Evolutionary conservation across 2,113 vertebrate species (phyloP), one percentile per base, ranked within the genome.

Genomic region (Xenotilapia longispinis): DNA sequence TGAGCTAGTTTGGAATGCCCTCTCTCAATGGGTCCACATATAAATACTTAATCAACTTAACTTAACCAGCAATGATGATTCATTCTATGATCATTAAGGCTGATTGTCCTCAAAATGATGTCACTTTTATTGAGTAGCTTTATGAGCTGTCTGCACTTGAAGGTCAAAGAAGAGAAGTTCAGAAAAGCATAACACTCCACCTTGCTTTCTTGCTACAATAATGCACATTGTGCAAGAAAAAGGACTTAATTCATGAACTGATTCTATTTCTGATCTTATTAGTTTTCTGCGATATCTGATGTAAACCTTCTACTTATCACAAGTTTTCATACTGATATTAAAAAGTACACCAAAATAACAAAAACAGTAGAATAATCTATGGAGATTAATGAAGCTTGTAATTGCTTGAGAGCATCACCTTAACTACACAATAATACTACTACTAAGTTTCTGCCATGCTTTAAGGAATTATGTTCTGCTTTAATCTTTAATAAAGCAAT

Each of bases 81-180:
- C 14, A 87, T 70, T 84, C 58, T 45, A 26, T 40, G 58, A 75
- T 78, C 33, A 87, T 82, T 88, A 83, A 9, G 40, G 82, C 55
- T 84, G 83, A 84, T 79, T 89, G 78, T 54, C 14, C 58, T 82
- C 23, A 75, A 81, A 88, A 49, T 84, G 21, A 87, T 81, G 45
- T 38, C 65, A 58, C 73, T 92, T 91, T 88, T 88, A 93, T 81
- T 63, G 80, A 75, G 38, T 36, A 26, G 53, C 83, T 92, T 94
- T 82, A 87, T 58, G 81, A 60, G 81, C 33, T 36, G 65, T 65
- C 19, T 21, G 57, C 57, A 81, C 49, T 26, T 31, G 21, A 78
- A 81, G 85, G 90, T 87, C 90, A 91, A 79, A 90, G 28, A 51
- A 40, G 84, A 15, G 17, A 28, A 63, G 19, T 55, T 38, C 47